Conservation (phyloP, 2,797 vertebrate genomes). For the Gymnothorax javanicus region DNA sequence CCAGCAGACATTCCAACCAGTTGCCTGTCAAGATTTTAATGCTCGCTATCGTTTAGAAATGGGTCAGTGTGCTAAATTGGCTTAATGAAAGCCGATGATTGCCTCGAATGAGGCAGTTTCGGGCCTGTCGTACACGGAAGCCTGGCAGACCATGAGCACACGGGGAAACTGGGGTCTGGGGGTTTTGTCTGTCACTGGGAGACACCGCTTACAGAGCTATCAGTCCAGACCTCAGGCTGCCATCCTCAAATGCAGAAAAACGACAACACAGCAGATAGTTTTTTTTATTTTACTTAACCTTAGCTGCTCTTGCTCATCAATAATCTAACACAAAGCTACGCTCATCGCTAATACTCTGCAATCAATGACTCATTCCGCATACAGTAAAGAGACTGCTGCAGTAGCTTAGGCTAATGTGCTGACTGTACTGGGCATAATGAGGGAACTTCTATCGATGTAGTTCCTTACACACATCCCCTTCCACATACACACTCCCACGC, state of each 20-base stretch:
- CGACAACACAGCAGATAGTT: not conserved
- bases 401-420: no score
- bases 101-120: not conserved
- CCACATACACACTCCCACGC: no score
- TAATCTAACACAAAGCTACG: slow-evolving; percentile 29
- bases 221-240: not conserved
- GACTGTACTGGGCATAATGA: no score
- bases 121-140: not conserved
- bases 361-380: slow-evolving; percentile 8
- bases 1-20: no score
- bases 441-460: no score
- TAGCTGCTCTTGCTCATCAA: slow-evolving; percentile 36
- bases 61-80: not conserved
- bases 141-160: not conserved
- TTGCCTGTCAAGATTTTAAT: not conserved
- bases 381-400: not conserved
- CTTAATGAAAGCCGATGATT: not conserved
- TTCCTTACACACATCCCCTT: no score
- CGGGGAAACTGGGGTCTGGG: not conserved
- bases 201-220: not conserved
- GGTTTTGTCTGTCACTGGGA: not conserved
- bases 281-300: slow-evolving; percentile 29
- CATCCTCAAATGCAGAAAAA: not conserved
- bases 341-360: slow-evolving; percentile 13
- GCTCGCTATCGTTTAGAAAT: not conserved